Evolutionary conservation across 2,888 invertebrate genomes (phyloP).

Genomic region (Lasioglossum figueresi): DNA sequence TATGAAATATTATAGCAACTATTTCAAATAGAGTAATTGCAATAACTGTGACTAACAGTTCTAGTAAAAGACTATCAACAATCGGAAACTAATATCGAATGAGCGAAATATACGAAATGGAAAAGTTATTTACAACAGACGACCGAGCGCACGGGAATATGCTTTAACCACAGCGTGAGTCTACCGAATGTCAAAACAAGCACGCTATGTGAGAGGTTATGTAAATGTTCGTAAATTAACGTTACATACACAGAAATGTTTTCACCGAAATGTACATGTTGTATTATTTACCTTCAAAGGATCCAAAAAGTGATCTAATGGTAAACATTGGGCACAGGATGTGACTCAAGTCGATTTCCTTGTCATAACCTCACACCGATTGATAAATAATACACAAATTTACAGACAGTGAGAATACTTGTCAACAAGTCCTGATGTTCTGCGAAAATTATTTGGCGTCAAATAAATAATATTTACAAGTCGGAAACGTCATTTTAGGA

Average conservation of each 20-base stretch:
- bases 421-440: slow-evolving; percentile 57
- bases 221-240: slow-evolving; percentile 57
- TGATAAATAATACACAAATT: slow-evolving; percentile 72
- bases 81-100: background rate
- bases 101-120: slow-evolving; percentile 23
- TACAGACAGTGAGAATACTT: slow-evolving; percentile 60
- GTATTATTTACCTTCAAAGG: slow-evolving; percentile 72
- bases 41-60: slow-evolving; percentile 9
- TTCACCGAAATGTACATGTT: slow-evolving; percentile 30
- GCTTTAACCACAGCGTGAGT: slow-evolving; percentile 56
- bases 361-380: slow-evolving; percentile 80
- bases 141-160: slow-evolving; percentile 37
- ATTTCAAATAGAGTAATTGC: slow-evolving; percentile 18
- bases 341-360: slow-evolving; percentile 71
- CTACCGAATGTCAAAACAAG: slow-evolving; percentile 71
- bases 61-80: background rate
- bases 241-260: slow-evolving; percentile 25
- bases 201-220: slow-evolving; percentile 71
- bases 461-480: slow-evolving; percentile 77
- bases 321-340: slow-evolving; percentile 76
- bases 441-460: slow-evolving; percentile 69
- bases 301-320: slow-evolving; percentile 66
- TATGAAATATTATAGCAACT: slow-evolving; percentile 23
- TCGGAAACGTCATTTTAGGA: slow-evolving; percentile 81
- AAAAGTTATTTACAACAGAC: slow-evolving; percentile 35